Evolutionary conservation across 2,113 vertebrate species (phyloP), one percentile per base, ranked within the genome.

Genomic region (Psittacula cyanocephala): DNA sequence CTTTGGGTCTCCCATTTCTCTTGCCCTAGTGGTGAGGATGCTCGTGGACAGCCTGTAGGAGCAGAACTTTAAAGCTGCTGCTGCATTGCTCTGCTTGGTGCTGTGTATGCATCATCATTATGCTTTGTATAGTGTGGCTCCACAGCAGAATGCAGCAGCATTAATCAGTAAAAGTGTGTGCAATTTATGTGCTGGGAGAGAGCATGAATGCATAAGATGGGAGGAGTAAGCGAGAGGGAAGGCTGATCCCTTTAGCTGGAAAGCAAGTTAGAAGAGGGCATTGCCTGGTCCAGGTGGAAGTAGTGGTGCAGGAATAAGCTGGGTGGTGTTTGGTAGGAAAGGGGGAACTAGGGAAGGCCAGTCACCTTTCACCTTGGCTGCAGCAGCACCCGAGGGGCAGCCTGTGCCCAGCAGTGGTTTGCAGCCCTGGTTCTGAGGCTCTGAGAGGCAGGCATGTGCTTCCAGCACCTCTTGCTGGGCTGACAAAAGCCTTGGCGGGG

Each of bases 401-500:
- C n/a, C 44, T 70, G 52, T 55, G 59, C 47, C 76, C 68, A 13
- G 67, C 33, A 29, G 65, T 8, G 4, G 37, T 8, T 4, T 11
- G 3, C 18, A 59, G 62, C 0, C 3, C 28, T 76, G 41, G 7
- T 41, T 7, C 4, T 12, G 3, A 2, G 23, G 39, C 76, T 90
- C 53, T n/a, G 50, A 46, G 43, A 33, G 44, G 0, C 0, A 83
- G 84, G 28, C 53, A 3, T 0, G 6, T 53, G 23, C 11, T 6
- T 16, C 64, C 3, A 2, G 39, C 33, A 22, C 35, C 65, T 65
- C 6, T 1, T 47, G 15, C 81, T 68, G 65, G 44, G 41, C 49
- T 86, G 63, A 23, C 17, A 62, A 13, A 87, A 91, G 10, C 49
- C 59, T 23, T 10, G 2, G 3, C 79, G 70, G 12, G 20, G 19